These are phyloP conservation scores for Meandrina meandrites DNA, from an alignment of 92 coral and sea anemone species.

Conservation along the genomic window DNA sequence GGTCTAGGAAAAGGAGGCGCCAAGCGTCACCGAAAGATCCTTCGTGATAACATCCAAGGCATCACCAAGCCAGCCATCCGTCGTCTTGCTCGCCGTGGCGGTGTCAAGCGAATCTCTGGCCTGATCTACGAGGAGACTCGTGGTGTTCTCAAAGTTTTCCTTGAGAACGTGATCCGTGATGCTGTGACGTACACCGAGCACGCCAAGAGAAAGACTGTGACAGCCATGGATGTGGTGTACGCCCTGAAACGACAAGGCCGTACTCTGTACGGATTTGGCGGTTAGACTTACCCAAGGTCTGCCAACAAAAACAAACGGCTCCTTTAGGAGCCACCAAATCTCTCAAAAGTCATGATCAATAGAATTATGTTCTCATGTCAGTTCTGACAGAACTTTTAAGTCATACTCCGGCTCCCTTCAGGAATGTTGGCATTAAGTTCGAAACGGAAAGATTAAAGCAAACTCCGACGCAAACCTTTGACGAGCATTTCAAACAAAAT, in stretches of 20 bases:
- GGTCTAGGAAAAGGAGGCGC: constrained; percentile 99
- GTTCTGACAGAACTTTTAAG: no score
- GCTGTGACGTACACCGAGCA: constrained; percentile 97
- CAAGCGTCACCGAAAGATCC: constrained; percentile 90
- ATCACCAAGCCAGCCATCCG: constrained; percentile 93
- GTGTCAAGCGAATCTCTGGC: constrained; percentile 91
- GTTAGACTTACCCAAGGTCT: constrained; percentile 47
- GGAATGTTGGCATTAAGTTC: no score
- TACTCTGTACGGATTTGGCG: constrained; percentile 95
- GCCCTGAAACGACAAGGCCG: constrained; percentile 94
- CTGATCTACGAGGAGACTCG: constrained; percentile 85
- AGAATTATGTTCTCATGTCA: not conserved
- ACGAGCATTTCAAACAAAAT: not conserved
- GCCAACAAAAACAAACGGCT: constrained; percentile 66
- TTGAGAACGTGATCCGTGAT: constrained; percentile 95
- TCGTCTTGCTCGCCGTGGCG: constrained; percentile 94
- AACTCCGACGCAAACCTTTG: not conserved
- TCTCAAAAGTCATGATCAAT: constrained; percentile 15
- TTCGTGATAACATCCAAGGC: constrained; percentile 74
- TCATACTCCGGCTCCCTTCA: not conserved
- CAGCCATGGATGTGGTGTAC: constrained; percentile 95
- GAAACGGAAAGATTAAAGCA: not conserved
- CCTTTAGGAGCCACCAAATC: constrained; percentile 90
- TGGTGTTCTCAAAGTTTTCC: constrained; percentile 94
- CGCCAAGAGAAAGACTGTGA: constrained; percentile 94